Conservation (phyloP, 2,113 vertebrate genomes). For the human region GRCh38 chr3:148421501-148422000, state of each 20-base stretch:
- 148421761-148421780: not conserved
- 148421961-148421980: not conserved
- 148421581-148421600: not conserved
- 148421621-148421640: not conserved
- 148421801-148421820: not conserved
- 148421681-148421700: not conserved
- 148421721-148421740: not conserved
- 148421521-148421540: not conserved
- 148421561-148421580: not conserved
- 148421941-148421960: not conserved
- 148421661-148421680: not conserved
- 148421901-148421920: not conserved
- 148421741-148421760: not conserved
- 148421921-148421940: not conserved
- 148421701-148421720: not conserved
- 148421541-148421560: not conserved
- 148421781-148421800: too few relatives aligned
- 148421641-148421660: not conserved
- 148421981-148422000: not conserved
- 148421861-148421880: not conserved
- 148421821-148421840: not conserved
- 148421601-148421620: not conserved
- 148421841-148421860: not conserved
- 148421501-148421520: not conserved
- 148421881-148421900: not conserved